Evolutionary conservation across 2,797 vertebrate genomes (phyloP), one percentile per base, ranked within the genome.

Genomic region (Florisuga fusca): DNA sequence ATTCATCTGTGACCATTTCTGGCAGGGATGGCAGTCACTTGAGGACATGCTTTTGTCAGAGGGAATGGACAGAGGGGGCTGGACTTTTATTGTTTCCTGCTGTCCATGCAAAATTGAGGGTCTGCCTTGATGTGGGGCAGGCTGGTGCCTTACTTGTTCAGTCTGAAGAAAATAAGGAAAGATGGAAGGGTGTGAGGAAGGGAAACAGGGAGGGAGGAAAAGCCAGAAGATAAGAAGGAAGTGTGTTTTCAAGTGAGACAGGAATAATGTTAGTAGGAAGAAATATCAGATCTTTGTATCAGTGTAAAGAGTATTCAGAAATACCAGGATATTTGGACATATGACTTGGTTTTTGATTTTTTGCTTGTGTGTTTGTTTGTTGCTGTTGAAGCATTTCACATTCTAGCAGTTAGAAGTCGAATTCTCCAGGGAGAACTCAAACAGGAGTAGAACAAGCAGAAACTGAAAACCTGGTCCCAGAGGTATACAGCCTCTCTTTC

Each of bases 331-430:
- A 15, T 41, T 3, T 57, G 7, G 7, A 17, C 10, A 12, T 31
- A 34, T 33, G 27, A 41, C 38, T 41, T 61, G 25, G 23, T 34
- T 10, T 9, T 79, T 19, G 29, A 59, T 95, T 83, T 84, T 41
- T 41, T 36, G 13, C 13, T 41, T 41, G 5, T 15, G 6, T 41
- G 31, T 81, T 45, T 71, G 7, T 62, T 85, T 93, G 51, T 19
- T 93, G 92, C 94, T 92, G 46, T 84, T 67, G 78, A 80, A 74
- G 77, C 77, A 67, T 92, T 92, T 95, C 76, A 46, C 51, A 78
- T 88, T 43, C 80, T 92, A 46, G 29, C 83, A 91, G 81, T 94
- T 68, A 66, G 27, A 78, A 92, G 89, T 69, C 29, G 74, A 61
- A 87, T 93, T 86, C 90, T 82, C 80, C 54, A 87, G 68, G 91